These are phyloP conservation scores for Philotrypesis tridentata DNA, from an alignment of 1,140 invertebrate species.

Conservation along the genomic window DNA sequence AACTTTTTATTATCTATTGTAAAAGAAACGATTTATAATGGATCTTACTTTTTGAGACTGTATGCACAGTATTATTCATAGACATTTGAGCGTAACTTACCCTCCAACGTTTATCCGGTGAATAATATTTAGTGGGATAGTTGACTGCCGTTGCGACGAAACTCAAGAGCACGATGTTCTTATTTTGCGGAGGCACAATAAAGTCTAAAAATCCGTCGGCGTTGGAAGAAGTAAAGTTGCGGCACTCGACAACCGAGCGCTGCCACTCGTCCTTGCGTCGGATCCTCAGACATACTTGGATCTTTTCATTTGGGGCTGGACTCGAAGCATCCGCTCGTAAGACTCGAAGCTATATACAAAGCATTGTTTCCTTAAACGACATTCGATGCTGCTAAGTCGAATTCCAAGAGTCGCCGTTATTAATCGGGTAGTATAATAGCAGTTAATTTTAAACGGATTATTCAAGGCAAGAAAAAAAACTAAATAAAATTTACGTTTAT, in stretches of 20 bases:
- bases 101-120: slow-evolving; percentile 69
- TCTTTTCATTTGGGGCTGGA: slow-evolving; percentile 67
- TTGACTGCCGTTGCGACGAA: slow-evolving; percentile 70
- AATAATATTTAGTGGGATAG: slow-evolving; percentile 71
- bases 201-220: slow-evolving; percentile 70
- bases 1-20: too few species aligned
- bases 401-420: too few species aligned
- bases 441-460: too few species aligned
- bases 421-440: too few species aligned
- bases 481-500: too few species aligned
- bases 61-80: not conserved
- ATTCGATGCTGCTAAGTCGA: not conserved
- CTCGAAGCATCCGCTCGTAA: slow-evolving; percentile 63
- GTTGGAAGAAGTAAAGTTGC: slow-evolving; percentile 67
- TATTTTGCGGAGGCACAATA: slow-evolving; percentile 68
- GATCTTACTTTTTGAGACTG: too few species aligned
- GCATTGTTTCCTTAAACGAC: not conserved
- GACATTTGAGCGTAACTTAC: slow-evolving; percentile 52
- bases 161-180: slow-evolving; percentile 66
- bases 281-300: slow-evolving; percentile 68
- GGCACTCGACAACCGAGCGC: slow-evolving; percentile 67
- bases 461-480: too few species aligned
- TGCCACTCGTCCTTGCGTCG: slow-evolving; percentile 68
- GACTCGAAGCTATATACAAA: slow-evolving; percentile 64
- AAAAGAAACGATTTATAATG: too few species aligned